A percentile compares a stretch with the other conserved stretches of the same genome.
These are phyloP conservation scores for Agrenia bidenticulata DNA, from an alignment of 2,888 invertebrate species.

Conservation along the genomic window DNA sequence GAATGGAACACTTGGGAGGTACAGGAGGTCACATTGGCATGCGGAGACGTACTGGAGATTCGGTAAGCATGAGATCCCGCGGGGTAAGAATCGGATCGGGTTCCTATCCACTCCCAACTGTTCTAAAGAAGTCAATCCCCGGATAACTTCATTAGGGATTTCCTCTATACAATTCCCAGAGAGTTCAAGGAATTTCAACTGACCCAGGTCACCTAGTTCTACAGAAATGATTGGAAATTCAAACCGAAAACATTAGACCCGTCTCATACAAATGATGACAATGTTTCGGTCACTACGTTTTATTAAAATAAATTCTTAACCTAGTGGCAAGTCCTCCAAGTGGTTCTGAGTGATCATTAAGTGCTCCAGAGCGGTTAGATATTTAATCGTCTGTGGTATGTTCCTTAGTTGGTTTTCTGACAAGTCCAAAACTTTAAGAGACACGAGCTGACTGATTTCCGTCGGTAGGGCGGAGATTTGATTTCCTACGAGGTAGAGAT, in stretches of 20 bases:
- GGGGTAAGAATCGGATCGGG: constrained; percentile 42
- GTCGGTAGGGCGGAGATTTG: constrained; percentile 42
- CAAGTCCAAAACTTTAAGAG: constrained; percentile 47
- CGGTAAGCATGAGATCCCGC: constrained; percentile 30
- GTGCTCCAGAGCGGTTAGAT: constrained; percentile 32
- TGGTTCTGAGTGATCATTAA: constrained; percentile 47
- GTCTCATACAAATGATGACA: too few species aligned
- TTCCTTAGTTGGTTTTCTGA: constrained; percentile 45
- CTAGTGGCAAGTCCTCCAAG: constrained; percentile 18
- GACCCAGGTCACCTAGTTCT: too few species aligned
- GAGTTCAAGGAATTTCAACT: constrained; percentile 43
- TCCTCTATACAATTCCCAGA: constrained; percentile 40
- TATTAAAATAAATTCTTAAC: too few species aligned
- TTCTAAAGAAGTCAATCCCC: constrained; percentile 36
- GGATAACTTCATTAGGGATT: constrained; percentile 36
- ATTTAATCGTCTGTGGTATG: constrained; percentile 43
- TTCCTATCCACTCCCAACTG: constrained; percentile 48
- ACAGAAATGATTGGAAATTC: too few species aligned
- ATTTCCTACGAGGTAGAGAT: constrained; percentile 52
- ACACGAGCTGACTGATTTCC: constrained; percentile 45
- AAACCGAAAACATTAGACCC: too few species aligned
- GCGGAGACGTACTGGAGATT: constrained; percentile 45
- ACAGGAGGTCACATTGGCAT: constrained; percentile 46
- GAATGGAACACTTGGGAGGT: constrained; percentile 48
- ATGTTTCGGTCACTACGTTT: too few species aligned